Evolutionary conservation across 2,113 vertebrate species (phyloP), one percentile per base, ranked within the genome.

Genomic region (Chascanopsetta lugubris): DNA sequence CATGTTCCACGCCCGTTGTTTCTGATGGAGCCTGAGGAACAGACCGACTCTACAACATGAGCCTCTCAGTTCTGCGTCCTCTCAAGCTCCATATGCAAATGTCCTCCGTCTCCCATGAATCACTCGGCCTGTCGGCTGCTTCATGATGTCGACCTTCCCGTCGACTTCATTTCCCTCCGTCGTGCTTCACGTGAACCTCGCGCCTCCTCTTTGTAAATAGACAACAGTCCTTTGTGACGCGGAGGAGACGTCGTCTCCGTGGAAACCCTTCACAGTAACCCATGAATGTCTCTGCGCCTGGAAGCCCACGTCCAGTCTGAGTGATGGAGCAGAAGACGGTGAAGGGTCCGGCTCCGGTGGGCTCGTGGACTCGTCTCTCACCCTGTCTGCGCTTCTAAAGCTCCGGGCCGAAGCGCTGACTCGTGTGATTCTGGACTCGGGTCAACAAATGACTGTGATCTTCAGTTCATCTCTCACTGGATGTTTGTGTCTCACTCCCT

Each of bases 61-160:
- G 54, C 18, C 30, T 54, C 27, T 55, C 10, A 45, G 7, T 48
- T 22, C 24, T 47, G n/a, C n/a, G n/a, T 24, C 18, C 32, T 27
- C 49, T 30, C 24, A 54, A 64, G 34, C n/a, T 22, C 43, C 9
- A 8, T 42, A 27, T 75, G 65, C 50, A 72, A 61, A 55, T 55
- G 29, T 18, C 38, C 40, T 62, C 15, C 55, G n/a, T 43, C 38
- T 24, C 3, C 12, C 61, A 69, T 72, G 68, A 59, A 60, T 69
- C 54, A 56, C 59, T 20, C 36, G 1, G 10, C 27, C 12, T 38
- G 46, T 55, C 61, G 17, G 54, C 66, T 75, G 58, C 59, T 53
- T 72, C 29, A 59, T 72, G 48, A 60, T 10, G 72, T 20, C 47
- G 54, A 60, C 67, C 67, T 56, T 75, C n/a, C 29, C 58, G 54